Conservation (phyloP, 2,113 vertebrate genomes). For the Gymnogyps californianus region DNA sequence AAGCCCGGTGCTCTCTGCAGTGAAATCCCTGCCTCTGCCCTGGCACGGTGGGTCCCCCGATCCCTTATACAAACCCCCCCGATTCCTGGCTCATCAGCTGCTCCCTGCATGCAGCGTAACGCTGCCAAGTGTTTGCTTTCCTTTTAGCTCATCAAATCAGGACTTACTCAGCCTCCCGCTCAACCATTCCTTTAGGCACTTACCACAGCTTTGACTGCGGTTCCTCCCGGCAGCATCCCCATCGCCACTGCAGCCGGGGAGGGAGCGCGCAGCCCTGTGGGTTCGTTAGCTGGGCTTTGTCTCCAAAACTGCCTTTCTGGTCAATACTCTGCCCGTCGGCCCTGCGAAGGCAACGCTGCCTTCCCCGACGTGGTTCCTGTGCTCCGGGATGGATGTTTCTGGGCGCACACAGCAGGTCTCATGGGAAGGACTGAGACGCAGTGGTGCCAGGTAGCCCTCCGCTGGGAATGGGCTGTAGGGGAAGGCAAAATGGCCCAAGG, state of each 20-base stretch:
- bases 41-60: accelerated
- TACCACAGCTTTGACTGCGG: neutral
- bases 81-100: neutral
- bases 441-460: neutral
- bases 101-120: neutral
- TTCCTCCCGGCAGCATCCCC: neutral
- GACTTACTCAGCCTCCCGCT: neutral
- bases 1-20: neutral
- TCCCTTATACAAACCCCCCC: neutral
- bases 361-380: neutral
- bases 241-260: neutral
- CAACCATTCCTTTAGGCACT: neutral
- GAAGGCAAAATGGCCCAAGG: neutral
- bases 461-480: neutral
- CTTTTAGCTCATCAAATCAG: neutral
- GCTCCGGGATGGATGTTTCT: neutral
- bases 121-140: neutral
- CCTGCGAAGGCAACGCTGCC: neutral
- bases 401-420: neutral
- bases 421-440: neutral
- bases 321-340: accelerated
- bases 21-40: neutral
- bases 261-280: neutral
- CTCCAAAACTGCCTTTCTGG: neutral
- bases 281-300: neutral